Evolutionary conservation across 2,888 invertebrate genomes (phyloP).

Genomic region (Salticus scenicus): DNA sequence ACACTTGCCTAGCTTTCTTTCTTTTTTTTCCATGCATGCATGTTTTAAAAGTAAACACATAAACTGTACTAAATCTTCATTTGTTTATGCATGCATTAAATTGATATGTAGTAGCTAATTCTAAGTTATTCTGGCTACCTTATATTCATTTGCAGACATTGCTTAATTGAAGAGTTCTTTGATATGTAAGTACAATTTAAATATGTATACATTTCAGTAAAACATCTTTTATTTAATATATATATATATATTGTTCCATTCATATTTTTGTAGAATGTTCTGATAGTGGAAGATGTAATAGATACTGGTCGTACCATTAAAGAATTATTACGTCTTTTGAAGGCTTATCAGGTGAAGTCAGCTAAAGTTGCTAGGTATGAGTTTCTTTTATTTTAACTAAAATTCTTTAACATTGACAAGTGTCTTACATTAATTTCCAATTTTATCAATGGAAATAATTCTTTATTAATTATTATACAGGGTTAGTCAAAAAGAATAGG

Average conservation of each 20-base stretch:
- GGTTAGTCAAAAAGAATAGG: no score
- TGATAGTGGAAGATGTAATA: constrained; percentile 80
- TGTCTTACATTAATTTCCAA: no score
- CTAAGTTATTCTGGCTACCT: neutral
- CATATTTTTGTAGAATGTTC: constrained; percentile 75
- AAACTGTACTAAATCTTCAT: no score
- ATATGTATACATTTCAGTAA: neutral
- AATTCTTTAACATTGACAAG: no score
- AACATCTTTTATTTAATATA: neutral
- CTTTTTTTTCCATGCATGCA: no score
- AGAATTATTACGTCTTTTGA: constrained; percentile 76
- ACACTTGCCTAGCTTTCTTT: no score
- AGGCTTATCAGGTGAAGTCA: constrained; percentile 75
- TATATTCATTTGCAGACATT: neutral
- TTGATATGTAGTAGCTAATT: no score
- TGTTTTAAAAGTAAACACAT: no score
- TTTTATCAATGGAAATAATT: no score
- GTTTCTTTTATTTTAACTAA: constrained; percentile 24
- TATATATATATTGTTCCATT: neutral
- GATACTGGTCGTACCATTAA: constrained; percentile 79
- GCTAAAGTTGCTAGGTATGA: constrained; percentile 75
- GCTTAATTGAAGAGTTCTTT: neutral
- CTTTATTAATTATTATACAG: no score
- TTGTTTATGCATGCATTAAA: no score
- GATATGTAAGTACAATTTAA: neutral